These are phyloP conservation scores for Philhelius pedissequus DNA, from an alignment of 2,888 invertebrate genomes.

Conservation along the genomic window DNA sequence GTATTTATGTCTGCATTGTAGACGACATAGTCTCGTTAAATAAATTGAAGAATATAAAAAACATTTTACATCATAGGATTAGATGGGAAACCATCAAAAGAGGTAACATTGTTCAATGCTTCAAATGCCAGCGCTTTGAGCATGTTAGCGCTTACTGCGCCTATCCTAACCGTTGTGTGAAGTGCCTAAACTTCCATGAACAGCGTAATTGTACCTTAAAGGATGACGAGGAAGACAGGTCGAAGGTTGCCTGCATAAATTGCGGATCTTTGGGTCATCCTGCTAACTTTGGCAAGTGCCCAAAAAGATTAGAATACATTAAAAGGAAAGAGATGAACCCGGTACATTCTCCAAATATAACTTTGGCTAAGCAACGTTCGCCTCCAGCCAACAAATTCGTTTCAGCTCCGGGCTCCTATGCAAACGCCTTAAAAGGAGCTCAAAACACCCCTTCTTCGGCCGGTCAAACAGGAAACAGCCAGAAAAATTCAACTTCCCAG, in stretches of 20 bases:
- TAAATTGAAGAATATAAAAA: not conserved
- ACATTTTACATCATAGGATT: not conserved
- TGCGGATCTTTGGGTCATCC: not conserved
- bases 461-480: not conserved
- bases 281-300: not conserved
- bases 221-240: not conserved
- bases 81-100: not conserved
- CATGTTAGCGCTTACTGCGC: not conserved
- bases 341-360: not conserved
- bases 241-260: not conserved
- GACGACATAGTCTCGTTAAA: not conserved
- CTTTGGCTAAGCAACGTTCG: fast-evolving
- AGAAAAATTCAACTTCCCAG: not conserved
- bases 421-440: not conserved
- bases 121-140: not conserved
- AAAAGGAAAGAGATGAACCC: not conserved
- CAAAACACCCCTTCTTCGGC: no score
- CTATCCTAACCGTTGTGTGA: not conserved
- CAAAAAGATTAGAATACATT: conserved; percentile 52
- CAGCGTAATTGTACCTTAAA: not conserved
- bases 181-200: not conserved
- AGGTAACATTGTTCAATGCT: not conserved
- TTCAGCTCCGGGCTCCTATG: not conserved
- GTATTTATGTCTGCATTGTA: not conserved
- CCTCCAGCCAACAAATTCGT: no score